These are phyloP conservation scores for Cavia aperea DNA, from an alignment of 2,113 vertebrate species.

Conservation along the genomic window DNA sequence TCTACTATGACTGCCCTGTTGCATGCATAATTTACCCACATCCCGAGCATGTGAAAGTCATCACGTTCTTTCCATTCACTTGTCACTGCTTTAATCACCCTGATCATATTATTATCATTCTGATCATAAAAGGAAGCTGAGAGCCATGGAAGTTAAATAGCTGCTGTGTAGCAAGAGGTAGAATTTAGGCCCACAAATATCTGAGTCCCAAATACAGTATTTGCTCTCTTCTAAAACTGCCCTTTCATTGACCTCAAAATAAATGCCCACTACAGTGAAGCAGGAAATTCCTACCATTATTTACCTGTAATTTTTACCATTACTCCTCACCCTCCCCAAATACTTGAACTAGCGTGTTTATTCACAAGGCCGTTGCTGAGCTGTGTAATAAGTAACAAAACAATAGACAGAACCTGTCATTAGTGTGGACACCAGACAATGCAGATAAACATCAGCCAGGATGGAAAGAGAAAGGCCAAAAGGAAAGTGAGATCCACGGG, in stretches of 20 bases:
- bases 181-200: not conserved
- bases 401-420: not conserved
- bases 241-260: not conserved
- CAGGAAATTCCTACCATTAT: not conserved
- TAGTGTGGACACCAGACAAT: not conserved
- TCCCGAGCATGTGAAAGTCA: not conserved
- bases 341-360: not conserved
- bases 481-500: not conserved
- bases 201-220: not conserved
- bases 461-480: not conserved
- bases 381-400: not conserved
- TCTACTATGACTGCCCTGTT: not conserved
- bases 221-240: not conserved
- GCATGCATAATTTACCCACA: not conserved
- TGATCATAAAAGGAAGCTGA: not conserved
- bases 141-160: not conserved
- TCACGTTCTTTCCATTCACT: not conserved
- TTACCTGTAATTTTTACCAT: not conserved
- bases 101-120: not conserved
- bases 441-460: not conserved
- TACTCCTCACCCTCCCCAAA: not conserved
- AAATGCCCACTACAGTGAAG: not conserved
- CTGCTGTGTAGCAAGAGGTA: not conserved
- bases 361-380: not conserved
- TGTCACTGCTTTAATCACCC: not conserved